Percentiles rank a stretch among this genome's conserved stretches.
Conservation (phyloP, 2,113 vertebrate genomes). For the Periophthalmus modestus region DNA sequence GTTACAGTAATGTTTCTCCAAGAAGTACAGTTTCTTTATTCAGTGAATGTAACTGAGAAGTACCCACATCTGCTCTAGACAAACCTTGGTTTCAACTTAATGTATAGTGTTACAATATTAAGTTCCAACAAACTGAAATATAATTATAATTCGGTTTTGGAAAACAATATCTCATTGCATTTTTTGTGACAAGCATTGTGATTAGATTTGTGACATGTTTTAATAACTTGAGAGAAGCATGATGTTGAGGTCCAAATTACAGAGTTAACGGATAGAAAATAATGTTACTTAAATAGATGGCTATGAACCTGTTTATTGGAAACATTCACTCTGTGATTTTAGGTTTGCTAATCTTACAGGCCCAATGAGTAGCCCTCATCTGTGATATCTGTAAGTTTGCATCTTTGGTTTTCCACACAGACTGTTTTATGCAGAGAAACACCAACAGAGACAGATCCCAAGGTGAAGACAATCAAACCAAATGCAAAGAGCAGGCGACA, state of each 20-base stretch:
- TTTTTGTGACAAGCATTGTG: too few relatives aligned
- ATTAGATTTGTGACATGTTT: too few relatives aligned
- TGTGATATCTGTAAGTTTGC: not conserved
- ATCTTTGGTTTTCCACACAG: not conserved
- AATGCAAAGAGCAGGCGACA: slow-evolving; percentile 13
- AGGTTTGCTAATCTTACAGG: not conserved
- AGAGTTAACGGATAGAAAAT: too few relatives aligned
- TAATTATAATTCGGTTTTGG: too few relatives aligned
- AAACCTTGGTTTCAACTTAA: not conserved
- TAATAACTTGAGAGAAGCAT: too few relatives aligned
- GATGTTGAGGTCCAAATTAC: too few relatives aligned
- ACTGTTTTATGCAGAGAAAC: not conserved
- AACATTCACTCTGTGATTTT: not conserved
- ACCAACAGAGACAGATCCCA: slow-evolving; percentile 23
- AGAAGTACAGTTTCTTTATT: not conserved
- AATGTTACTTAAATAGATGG: not conserved
- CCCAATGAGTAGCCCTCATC: not conserved
- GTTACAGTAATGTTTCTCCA: not conserved
- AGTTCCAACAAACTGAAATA: too few relatives aligned
- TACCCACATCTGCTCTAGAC: not conserved
- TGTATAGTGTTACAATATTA: too few relatives aligned
- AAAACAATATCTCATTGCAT: too few relatives aligned
- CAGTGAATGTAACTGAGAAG: not conserved
- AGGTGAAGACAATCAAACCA: slow-evolving; percentile 34
- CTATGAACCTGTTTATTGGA: too few relatives aligned